A percentile compares a stretch with the other conserved stretches of the same genome.
These are phyloP conservation scores for Oenanthe oenanthe DNA, from an alignment of 2,113 vertebrate species.

Conservation along the genomic window DNA sequence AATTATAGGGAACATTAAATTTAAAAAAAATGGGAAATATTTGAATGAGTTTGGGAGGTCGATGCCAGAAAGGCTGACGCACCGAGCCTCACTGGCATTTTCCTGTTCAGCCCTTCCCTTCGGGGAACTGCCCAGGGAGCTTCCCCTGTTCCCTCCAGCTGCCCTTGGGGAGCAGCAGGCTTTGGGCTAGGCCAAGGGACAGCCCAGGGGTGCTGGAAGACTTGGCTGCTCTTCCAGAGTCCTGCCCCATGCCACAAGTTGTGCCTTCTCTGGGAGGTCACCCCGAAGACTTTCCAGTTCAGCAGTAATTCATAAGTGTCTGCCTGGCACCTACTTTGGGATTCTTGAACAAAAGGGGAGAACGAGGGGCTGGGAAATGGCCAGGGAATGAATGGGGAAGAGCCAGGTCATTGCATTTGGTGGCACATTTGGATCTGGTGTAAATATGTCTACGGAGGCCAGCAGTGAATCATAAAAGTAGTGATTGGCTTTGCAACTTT, in stretches of 20 bases:
- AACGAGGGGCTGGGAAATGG: neutral
- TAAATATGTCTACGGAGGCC: neutral
- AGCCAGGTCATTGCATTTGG: neutral
- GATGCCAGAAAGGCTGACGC: constrained; percentile 85
- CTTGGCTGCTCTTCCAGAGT: neutral
- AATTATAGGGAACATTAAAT: constrained; percentile 99
- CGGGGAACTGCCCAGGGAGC: neutral
- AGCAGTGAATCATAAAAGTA: neutral
- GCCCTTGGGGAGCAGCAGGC: neutral
- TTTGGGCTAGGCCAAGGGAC: neutral
- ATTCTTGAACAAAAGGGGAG: neutral
- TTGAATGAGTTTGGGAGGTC: constrained; percentile 96
- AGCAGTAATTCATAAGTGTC: neutral
- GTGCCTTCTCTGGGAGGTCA: neutral
- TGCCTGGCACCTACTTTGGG: neutral
- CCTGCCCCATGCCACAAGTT: neutral
- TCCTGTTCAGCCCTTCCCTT: neutral
- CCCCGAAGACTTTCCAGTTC: neutral
- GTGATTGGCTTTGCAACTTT: neutral
- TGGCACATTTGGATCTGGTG: neutral
- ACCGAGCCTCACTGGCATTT: constrained; percentile 74
- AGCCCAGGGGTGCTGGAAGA: neutral
- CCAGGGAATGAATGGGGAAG: neutral
- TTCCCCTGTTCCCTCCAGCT: neutral
- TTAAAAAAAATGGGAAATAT: constrained; percentile 95